Percentiles rank a stretch among this genome's conserved stretches.
These are phyloP conservation scores for Erebia aethiops DNA, from an alignment of 2,888 invertebrate genomes.

Conservation along the genomic window DNA sequence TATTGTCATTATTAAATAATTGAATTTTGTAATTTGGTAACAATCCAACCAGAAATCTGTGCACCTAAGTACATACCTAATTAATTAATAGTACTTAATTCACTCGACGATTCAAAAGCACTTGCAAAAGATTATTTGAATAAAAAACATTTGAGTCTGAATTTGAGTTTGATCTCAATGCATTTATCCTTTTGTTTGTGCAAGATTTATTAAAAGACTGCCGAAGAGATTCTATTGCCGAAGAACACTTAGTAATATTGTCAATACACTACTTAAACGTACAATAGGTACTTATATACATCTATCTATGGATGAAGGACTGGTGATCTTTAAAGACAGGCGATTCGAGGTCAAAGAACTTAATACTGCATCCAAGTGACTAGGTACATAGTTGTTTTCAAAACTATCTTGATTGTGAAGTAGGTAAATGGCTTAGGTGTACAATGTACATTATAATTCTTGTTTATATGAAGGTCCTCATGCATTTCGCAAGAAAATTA, in stretches of 20 bases:
- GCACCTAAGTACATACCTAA: not conserved
- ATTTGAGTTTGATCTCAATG: not conserved
- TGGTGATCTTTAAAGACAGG: conserved; percentile 19
- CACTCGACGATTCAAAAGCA: no score
- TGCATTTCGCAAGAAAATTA: not conserved
- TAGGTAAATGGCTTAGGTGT: not conserved
- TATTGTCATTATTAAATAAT: not conserved
- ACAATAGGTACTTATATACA: not conserved
- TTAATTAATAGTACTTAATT: not conserved
- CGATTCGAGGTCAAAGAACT: conserved; percentile 19
- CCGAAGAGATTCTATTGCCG: not conserved
- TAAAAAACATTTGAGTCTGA: no score
- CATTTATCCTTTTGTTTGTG: not conserved
- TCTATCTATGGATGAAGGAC: conserved; percentile 14
- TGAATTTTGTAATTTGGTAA: not conserved
- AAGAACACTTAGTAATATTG: not conserved
- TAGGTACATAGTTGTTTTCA: not conserved
- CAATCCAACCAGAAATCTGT: not conserved
- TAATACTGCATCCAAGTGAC: conserved; percentile 6
- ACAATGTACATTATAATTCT: no score
- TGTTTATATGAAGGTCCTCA: not conserved
- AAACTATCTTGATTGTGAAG: not conserved
- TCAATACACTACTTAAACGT: not conserved
- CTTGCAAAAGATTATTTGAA: no score
- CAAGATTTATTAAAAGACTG: not conserved